Evolutionary conservation across 2,113 vertebrate species (phyloP).

Genomic region (Anseranas semipalmata): DNA sequence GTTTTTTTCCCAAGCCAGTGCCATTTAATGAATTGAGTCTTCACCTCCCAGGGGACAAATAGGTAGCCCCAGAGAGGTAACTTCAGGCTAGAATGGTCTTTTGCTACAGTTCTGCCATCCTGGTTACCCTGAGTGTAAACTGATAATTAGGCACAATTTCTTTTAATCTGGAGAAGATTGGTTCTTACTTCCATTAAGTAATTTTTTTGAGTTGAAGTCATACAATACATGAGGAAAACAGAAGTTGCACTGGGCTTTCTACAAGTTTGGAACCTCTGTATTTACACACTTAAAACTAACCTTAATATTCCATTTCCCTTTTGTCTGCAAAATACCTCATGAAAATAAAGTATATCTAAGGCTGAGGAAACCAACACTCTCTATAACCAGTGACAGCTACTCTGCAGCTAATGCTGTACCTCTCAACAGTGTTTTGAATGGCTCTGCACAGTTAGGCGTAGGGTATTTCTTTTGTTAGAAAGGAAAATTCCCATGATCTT

Average conservation of each 20-base stretch:
- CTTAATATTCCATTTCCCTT: neutral
- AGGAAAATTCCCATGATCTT: neutral
- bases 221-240: neutral
- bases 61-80: neutral
- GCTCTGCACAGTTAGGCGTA: neutral
- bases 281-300: neutral
- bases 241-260: neutral
- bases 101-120: neutral
- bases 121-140: neutral
- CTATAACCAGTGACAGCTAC: neutral
- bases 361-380: neutral
- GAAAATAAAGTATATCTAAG: neutral
- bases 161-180: neutral
- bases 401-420: neutral
- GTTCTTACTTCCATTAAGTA: neutral
- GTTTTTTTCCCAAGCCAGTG: neutral
- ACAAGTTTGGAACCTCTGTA: neutral
- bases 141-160: neutral
- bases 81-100: neutral
- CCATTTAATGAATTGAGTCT: conserved; percentile 39
- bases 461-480: neutral
- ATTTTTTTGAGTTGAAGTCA: neutral
- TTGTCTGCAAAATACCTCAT: neutral
- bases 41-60: neutral
- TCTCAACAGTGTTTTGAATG: neutral